Conservation (phyloP, 2,888 invertebrate species). For the Phortica magna region DNA sequence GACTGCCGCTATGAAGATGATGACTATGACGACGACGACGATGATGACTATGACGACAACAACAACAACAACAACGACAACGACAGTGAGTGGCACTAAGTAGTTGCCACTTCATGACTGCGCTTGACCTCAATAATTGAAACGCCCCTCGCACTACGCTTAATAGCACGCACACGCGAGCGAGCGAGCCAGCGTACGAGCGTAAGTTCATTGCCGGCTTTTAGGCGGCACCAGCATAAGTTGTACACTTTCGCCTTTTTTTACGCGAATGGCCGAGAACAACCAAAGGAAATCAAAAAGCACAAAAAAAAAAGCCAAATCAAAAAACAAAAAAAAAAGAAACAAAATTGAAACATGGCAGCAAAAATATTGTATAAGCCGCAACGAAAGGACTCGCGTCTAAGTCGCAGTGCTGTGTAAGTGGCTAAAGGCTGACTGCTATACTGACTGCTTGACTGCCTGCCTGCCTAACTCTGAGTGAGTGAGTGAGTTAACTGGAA, state of each 20-base stretch:
- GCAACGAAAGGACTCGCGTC: background rate
- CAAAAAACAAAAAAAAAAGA: background rate
- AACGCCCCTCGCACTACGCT: conserved; percentile 25
- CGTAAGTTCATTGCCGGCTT: conserved; percentile 52
- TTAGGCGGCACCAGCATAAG: conserved; percentile 45
- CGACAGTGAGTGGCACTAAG: background rate
- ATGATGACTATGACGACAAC: background rate
- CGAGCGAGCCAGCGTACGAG: conserved; percentile 9
- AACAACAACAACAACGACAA: background rate
- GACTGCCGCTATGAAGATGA: background rate
- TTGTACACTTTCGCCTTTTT: conserved; percentile 45
- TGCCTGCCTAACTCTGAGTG: background rate
- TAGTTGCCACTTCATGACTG: background rate
- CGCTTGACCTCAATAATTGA: conserved; percentile 27
- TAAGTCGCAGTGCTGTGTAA: background rate
- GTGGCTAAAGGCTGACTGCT: background rate
- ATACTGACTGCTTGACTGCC: background rate
- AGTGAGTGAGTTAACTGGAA: conserved; percentile 23
- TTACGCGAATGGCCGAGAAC: conserved; percentile 8
- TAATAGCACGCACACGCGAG: conserved; percentile 21
- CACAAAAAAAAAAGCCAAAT: conserved; percentile 40
- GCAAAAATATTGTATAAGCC: background rate
- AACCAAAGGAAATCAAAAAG: background rate
- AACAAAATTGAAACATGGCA: conserved; percentile 5
- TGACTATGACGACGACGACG: background rate